Evolutionary conservation across 2,113 vertebrate genomes (phyloP).

Genomic region (Fukomys damarensis): DNA sequence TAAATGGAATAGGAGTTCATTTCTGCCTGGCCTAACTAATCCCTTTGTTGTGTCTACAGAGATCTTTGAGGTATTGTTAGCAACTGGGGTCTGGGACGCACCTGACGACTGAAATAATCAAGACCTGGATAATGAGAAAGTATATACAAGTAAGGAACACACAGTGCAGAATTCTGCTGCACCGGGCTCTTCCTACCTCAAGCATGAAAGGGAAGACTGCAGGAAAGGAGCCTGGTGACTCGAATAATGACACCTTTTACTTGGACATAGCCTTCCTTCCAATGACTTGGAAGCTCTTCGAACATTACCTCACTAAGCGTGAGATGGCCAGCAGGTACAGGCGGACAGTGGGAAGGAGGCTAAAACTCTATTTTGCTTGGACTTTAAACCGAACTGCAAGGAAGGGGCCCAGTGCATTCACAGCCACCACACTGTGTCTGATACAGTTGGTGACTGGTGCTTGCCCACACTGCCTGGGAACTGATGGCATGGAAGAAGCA

Average conservation of each 20-base stretch:
- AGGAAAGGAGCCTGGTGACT: not conserved
- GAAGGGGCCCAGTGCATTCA: not conserved
- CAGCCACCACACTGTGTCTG: not conserved
- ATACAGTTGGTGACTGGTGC: not conserved
- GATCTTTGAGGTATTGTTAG: not conserved
- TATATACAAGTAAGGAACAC: not conserved
- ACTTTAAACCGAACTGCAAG: not conserved
- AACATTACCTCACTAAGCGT: not conserved
- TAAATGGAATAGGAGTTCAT: not conserved
- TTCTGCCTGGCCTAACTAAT: not conserved
- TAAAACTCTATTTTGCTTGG: not conserved
- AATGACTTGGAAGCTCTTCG: not conserved
- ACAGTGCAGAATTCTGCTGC: not conserved
- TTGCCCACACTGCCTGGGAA: not conserved
- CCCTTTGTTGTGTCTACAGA: not conserved
- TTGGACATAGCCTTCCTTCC: not conserved
- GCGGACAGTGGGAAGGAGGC: accelerated
- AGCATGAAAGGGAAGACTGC: not conserved
- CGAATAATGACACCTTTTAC: not conserved
- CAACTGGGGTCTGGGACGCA: not conserved
- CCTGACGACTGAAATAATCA: not conserved
- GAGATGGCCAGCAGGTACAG: not conserved
- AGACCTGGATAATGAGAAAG: not conserved
- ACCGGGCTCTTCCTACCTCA: not conserved
- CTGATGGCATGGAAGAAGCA: not conserved